Percentiles rank a stretch among this genome's conserved stretches.
Conservation (phyloP, 2,113 vertebrate species). For the Theristicus caerulescens region DNA sequence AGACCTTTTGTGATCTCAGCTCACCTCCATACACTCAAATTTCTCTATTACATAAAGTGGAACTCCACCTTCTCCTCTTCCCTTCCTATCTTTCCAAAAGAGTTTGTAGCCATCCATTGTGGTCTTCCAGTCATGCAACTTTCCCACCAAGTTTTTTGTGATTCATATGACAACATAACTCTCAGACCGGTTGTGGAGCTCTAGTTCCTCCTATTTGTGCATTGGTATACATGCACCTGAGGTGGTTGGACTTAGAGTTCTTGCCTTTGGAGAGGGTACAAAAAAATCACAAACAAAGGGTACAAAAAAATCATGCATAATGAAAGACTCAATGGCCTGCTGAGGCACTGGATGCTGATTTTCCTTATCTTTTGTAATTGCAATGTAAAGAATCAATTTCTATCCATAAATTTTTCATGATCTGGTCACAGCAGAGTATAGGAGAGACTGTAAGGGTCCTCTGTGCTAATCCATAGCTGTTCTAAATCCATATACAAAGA, state of each 20-base stretch:
- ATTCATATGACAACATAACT: background rate
- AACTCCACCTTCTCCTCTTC: background rate
- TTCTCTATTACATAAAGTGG: background rate
- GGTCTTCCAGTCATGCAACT: background rate
- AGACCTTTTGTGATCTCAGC: background rate
- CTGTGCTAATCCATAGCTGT: background rate
- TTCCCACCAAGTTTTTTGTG: background rate
- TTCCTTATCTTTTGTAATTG: background rate
- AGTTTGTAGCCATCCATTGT: background rate
- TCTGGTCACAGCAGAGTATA: background rate
- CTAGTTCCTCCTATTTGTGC: background rate
- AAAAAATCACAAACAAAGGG: background rate
- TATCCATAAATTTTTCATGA: background rate
- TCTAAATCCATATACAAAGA: background rate
- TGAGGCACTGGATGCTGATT: background rate
- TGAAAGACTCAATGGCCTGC: background rate
- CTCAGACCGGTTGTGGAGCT: fast-evolving
- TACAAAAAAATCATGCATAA: background rate
- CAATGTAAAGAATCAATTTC: background rate
- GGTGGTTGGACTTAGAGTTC: background rate
- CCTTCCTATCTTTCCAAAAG: background rate
- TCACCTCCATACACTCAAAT: background rate
- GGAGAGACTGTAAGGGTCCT: background rate
- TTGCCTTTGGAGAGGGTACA: background rate
- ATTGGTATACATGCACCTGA: background rate